Evolutionary conservation across 2,113 vertebrate species (phyloP), one percentile per base, ranked within the genome.

Genomic region (Eidolon helvum): DNA sequence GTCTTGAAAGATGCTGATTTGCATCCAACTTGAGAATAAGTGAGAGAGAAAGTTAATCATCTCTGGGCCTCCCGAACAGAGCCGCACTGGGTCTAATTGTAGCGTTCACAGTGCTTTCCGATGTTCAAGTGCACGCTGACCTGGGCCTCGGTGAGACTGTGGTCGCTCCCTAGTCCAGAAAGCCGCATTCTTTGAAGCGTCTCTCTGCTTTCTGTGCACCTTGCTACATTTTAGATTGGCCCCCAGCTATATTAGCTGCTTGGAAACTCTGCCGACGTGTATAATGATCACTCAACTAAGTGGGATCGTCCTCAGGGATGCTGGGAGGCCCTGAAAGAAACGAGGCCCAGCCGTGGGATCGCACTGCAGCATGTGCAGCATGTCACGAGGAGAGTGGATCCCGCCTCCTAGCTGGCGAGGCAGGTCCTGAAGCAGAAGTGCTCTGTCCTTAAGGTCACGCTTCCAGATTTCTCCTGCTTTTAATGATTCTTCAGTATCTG

Each of bases 1-100:
- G 12, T 91, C 91, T 95, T 74, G 19, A 71, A 88, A 98, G 94
- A 48, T 1, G 2, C 77, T 96, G 92, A 97, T 98, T 98, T 98
- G 96, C 96, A 89, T 98, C 92, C 10, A 38, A 5, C 45, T 61
- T 92, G 89, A 77, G 89, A 74, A 14, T 69, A 79, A 95, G 68
- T 43, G 95, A 87, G 94, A 55, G 61, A 40, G 75, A 7, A 74
- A 75, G 90, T 97, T 94, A 97, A 95, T 98, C 94, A 78, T 15
- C 53, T 22, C 89, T 33, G 33, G 96, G 96, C 87, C 82, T 94
- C 66, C 30, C 5, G 35, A 92, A 6, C 55, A 33, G 80, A n/a
- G 92, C 59, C 4, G 38, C 6, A 0, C 35, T 0, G 53, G 63
- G 18, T 38, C 75, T 90, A 57, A 35, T 28, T 61, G 91, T 28